phyloP scores from a whole-genome alignment of 2,797 vertebrate genomes.

The Galagoides demidoff region DNA sequence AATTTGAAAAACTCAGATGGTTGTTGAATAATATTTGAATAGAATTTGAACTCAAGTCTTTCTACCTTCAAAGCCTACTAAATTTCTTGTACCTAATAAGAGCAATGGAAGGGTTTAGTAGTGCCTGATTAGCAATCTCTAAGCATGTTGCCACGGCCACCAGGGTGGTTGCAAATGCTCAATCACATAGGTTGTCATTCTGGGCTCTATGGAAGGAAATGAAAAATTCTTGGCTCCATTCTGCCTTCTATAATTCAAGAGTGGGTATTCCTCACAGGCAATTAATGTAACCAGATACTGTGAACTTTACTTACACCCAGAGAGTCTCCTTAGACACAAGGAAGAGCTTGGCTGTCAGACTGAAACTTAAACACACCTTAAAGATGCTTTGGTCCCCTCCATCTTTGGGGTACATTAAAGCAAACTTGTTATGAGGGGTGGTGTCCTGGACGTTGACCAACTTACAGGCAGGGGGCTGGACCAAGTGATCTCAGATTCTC shows the following conservation, averaged over 20 bases:
- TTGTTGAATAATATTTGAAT: neutral
- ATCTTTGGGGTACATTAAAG: slow-evolving; percentile 4
- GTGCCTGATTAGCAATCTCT: neutral
- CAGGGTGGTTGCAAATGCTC: neutral
- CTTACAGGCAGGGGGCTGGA: neutral
- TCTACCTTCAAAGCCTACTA: neutral
- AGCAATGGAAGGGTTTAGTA: neutral
- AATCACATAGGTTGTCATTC: neutral
- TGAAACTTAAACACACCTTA: slow-evolving; percentile 49
- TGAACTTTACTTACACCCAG: slow-evolving; percentile 58
- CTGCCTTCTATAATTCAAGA: slow-evolving; percentile 33
- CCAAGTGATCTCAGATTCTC: neutral
- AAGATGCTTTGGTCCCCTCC: neutral
- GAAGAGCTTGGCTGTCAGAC: slow-evolving; percentile 57
- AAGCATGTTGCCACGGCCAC: neutral
- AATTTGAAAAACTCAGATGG: neutral
- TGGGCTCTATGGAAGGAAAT: neutral
- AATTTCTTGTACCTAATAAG: neutral
- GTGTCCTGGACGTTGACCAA: neutral
- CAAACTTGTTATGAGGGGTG: neutral
- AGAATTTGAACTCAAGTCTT: neutral
- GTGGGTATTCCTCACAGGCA: neutral
- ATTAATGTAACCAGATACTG: slow-evolving; percentile 32
- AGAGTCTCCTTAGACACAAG: slow-evolving; percentile 45
- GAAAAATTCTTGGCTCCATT: slow-evolving; percentile 15